Evolutionary conservation across 2,797 vertebrate genomes (phyloP), one percentile per base, ranked within the genome.

Genomic region (Catamblyrhynchus diadema): DNA sequence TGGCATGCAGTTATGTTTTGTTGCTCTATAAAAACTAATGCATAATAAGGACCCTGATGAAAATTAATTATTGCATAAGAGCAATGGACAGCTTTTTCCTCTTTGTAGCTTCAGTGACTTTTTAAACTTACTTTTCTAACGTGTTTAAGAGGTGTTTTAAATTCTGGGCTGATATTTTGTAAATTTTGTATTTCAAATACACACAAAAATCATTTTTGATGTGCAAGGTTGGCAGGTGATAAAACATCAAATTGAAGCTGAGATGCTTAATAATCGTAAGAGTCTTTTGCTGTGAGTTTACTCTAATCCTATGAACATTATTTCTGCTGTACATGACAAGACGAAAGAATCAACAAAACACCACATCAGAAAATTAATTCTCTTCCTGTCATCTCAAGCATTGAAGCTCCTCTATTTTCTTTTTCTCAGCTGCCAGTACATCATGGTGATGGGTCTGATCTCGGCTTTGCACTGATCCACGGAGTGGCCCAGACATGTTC

Each of bases 41-140:
- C 85, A 91, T 96, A 97, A 95, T 97, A 95, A 97, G 94, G 94
- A 92, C 95, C 77, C 82, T 60, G 81, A 96, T 96, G 95, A 83
- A 97, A 95, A 97, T 91, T 96, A 97, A 96, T 96, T 97, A 95
- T 97, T 97, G 90, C 80, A n/a, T 97, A 95, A 97, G 93, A 95
- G 92, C 74, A 94, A 66, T 94, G 96, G 96, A 60, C 87, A 93
- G 53, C 72, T 97, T 87, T 70, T 86, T 64, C 37, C 24, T 89
- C 61, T 85, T 82, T 86, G 59, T 60, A 94, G 82, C 67, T 92
- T 94, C 79, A 80, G 75, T 95, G 90, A 90, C 90, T 81, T 93
- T 96, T 97, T 77, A 94, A 78, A 93, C 95, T 88, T 95, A 90
- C 74, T 96, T 97, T 97, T 95, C 74, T 95, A 91, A 90, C 69